Evolutionary conservation across 2,113 vertebrate genomes (phyloP).

Genomic region (Gobiocypris rarus): DNA sequence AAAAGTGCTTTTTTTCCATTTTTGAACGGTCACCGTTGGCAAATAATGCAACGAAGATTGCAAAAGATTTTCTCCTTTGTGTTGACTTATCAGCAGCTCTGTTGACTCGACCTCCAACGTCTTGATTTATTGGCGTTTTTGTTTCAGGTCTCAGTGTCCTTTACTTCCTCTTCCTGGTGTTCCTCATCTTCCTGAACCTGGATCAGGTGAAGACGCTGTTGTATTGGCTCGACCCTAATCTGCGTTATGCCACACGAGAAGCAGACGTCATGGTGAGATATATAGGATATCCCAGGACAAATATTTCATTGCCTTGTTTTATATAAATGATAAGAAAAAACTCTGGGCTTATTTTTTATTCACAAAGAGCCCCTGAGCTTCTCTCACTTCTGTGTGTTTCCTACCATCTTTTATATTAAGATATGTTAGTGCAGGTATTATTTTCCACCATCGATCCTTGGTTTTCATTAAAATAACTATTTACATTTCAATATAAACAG

Average conservation of each 20-base stretch:
- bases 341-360: neutral
- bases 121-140: neutral
- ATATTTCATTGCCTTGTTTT: neutral
- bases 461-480: neutral
- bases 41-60: too few species aligned
- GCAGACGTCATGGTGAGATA: slow-evolving; percentile 91
- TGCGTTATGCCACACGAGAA: slow-evolving; percentile 93
- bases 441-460: neutral
- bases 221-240: slow-evolving; percentile 97
- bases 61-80: neutral
- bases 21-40: too few species aligned
- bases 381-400: neutral
- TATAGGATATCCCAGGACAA: neutral
- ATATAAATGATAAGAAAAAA: neutral
- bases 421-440: neutral
- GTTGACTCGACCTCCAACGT: neutral
- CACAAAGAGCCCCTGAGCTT: neutral
- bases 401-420: neutral
- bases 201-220: slow-evolving; percentile 96
- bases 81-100: neutral
- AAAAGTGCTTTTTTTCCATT: too few species aligned
- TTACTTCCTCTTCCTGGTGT: slow-evolving; percentile 98
- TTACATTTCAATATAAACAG: neutral
- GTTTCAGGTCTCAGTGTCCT: slow-evolving; percentile 92
- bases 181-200: slow-evolving; percentile 96